A percentile compares a stretch with the other conserved stretches of the same genome.
phyloP scores from a whole-genome alignment of 2,113 vertebrate species.

The Ptyas mucosa region DNA sequence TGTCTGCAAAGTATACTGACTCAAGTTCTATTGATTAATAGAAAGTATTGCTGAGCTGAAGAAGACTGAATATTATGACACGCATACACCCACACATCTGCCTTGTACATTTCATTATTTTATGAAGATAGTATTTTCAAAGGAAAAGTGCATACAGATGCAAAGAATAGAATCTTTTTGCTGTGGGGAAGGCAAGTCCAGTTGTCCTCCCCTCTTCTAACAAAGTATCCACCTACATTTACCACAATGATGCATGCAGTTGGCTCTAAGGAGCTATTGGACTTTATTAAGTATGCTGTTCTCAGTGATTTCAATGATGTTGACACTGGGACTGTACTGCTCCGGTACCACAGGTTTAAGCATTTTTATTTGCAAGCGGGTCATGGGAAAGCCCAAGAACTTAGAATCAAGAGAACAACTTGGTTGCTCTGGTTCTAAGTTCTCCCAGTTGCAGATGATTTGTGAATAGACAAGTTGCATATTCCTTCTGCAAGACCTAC shows the following conservation, averaged over 20 bases:
- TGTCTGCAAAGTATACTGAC: background rate
- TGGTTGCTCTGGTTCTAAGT: background rate
- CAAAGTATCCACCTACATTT: background rate
- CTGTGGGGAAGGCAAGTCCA: too few relatives aligned
- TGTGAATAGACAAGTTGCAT: constrained; percentile 2
- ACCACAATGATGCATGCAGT: background rate
- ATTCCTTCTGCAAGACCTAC: background rate
- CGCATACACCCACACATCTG: background rate
- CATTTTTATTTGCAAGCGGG: background rate
- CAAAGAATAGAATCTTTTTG: background rate
- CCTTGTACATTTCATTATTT: background rate
- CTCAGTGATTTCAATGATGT: background rate
- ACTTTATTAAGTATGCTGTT: background rate
- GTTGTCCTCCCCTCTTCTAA: background rate
- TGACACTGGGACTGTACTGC: background rate
- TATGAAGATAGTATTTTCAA: background rate
- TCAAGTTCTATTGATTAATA: background rate
- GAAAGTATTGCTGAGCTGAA: background rate
- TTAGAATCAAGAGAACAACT: background rate
- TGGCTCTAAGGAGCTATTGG: background rate
- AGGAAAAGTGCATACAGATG: background rate
- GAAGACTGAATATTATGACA: background rate
- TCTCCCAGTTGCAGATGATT: background rate
- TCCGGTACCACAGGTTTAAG: background rate
- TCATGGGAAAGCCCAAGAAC: background rate